phyloP scores from a whole-genome alignment of 2,888 invertebrate species.

The Linnaemya vulpina region DNA sequence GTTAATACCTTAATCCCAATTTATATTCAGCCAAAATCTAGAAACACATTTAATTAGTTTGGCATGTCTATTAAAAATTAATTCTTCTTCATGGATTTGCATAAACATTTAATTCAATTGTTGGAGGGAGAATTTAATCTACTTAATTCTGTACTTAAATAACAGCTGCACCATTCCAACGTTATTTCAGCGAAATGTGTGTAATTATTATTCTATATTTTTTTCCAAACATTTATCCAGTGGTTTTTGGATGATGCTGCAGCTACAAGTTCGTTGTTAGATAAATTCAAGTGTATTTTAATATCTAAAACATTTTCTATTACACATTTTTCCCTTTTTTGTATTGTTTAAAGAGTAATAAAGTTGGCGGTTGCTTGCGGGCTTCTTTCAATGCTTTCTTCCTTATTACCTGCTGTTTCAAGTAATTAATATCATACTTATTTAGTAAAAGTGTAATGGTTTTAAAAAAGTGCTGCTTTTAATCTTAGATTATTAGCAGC shows the following conservation, averaged over 20 bases:
- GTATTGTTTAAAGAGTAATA: too few relatives aligned
- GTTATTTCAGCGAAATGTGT: constrained; percentile 22
- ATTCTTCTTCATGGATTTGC: constrained; percentile 7
- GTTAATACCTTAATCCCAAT: constrained; percentile 3
- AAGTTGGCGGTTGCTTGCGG: background rate
- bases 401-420: background rate
- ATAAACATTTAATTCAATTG: constrained; percentile 41
- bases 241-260: background rate
- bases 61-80: background rate
- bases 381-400: background rate
- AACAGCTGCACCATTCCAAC: constrained; percentile 19
- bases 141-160: constrained; percentile 13
- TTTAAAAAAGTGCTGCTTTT: background rate
- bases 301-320: background rate
- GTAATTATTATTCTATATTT: constrained; percentile 37
- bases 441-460: background rate
- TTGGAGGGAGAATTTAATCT: constrained; percentile 14
- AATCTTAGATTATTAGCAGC: too few relatives aligned
- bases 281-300: background rate
- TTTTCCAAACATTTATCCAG: background rate
- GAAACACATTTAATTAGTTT: background rate
- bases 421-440: background rate
- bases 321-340: background rate
- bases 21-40: background rate
- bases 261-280: background rate